Evolutionary conservation across 30 jellyfish, hydroid and myxozoan genomes (phyloP).

Genomic region (Kudoa iwatai): DNA sequence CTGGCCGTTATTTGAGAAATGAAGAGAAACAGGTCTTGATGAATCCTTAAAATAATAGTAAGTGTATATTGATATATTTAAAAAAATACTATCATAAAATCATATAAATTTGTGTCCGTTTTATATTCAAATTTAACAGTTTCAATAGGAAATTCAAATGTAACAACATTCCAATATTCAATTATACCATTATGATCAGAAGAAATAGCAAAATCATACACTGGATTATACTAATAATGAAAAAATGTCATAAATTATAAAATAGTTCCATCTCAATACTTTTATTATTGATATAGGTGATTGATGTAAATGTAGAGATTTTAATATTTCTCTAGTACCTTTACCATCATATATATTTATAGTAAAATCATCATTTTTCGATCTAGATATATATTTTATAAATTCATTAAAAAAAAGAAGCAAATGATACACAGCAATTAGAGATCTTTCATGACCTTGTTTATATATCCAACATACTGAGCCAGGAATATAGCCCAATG

Average conservation of each 20-base stretch:
- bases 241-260: background rate
- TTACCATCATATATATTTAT: slow-evolving; percentile 34
- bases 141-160: slow-evolving; percentile 16
- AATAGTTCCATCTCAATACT: slow-evolving; percentile 3
- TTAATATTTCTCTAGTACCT: slow-evolving; percentile 9
- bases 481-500: slow-evolving; percentile 8
- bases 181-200: slow-evolving; percentile 66
- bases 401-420: too few relatives aligned
- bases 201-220: slow-evolving; percentile 26
- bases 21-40: too few relatives aligned
- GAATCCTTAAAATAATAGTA: too few relatives aligned
- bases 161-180: slow-evolving; percentile 67
- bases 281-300: slow-evolving; percentile 16
- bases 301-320: slow-evolving; percentile 9
- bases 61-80: too few relatives aligned
- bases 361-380: slow-evolving; percentile 9
- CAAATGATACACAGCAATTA: slow-evolving; percentile 24
- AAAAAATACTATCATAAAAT: slow-evolving; percentile 61
- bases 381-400: too few relatives aligned
- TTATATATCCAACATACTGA: slow-evolving; percentile 46
- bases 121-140: slow-evolving; percentile 29
- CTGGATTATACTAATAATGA: slow-evolving; percentile 33
- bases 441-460: slow-evolving; percentile 31
- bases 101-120: slow-evolving; percentile 76
- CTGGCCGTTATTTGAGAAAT: too few relatives aligned